phyloP scores from a whole-genome alignment of 2,888 invertebrate species.

The Andrena bicolor region DNA sequence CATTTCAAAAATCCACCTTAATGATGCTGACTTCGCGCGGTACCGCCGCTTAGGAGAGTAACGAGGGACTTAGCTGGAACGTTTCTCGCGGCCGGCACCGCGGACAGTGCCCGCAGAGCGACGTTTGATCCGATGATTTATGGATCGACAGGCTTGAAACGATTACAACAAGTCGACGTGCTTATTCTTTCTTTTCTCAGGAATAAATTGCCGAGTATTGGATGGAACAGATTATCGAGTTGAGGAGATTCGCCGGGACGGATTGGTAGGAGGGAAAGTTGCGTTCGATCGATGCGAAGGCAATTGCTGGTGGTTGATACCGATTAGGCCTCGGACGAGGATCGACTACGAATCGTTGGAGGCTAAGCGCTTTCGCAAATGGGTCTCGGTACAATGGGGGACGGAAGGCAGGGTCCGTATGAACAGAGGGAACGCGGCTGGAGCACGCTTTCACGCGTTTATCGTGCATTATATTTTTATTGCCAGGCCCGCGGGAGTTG shows the following conservation, averaged over 20 bases:
- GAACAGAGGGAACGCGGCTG: slow-evolving; percentile 36
- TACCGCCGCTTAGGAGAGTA: not conserved
- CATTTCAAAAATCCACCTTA: slow-evolving; percentile 53
- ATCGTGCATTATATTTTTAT: slow-evolving; percentile 79
- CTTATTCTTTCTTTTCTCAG: not conserved
- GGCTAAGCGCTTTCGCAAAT: slow-evolving; percentile 70
- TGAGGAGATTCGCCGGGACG: slow-evolving; percentile 36
- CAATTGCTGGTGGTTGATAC: slow-evolving; percentile 54
- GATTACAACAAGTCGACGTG: slow-evolving; percentile 29
- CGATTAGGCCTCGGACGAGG: slow-evolving; percentile 55
- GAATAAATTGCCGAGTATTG: slow-evolving; percentile 26
- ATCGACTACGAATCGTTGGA: slow-evolving; percentile 55
- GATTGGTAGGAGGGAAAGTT: slow-evolving; percentile 23
- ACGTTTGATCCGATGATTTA: slow-evolving; percentile 50
- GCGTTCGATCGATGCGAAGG: slow-evolving; percentile 19
- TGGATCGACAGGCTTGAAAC: slow-evolving; percentile 29
- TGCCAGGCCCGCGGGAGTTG: slow-evolving; percentile 60
- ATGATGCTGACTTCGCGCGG: slow-evolving; percentile 46
- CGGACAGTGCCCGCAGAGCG: slow-evolving; percentile 5
- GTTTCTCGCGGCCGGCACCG: slow-evolving; percentile 18
- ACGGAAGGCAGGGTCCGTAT: slow-evolving; percentile 39
- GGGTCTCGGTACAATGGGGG: slow-evolving; percentile 57
- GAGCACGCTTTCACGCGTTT: slow-evolving; percentile 72
- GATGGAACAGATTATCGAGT: slow-evolving; percentile 3
- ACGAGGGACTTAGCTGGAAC: slow-evolving; percentile 22